Conservation (phyloP, 2,888 invertebrate genomes). For the Eupithecia inturbata region DNA sequence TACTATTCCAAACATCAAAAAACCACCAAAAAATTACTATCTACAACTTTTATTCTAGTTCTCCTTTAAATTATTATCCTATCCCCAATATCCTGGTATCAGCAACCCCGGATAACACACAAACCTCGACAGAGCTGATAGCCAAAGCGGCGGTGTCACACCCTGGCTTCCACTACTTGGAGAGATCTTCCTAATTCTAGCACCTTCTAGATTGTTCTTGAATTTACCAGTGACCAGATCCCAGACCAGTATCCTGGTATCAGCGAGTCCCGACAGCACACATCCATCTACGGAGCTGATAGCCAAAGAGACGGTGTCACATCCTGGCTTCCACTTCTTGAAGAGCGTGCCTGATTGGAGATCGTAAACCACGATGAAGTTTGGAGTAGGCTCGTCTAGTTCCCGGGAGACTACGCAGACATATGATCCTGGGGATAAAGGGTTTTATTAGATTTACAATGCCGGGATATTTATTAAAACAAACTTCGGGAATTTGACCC, state of each 20-base stretch:
- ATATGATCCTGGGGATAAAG: slow-evolving; percentile 83
- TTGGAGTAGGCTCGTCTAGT: slow-evolving; percentile 89
- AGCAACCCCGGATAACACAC: slow-evolving; percentile 92
- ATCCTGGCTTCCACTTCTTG: slow-evolving; percentile 95
- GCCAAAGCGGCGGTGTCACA: slow-evolving; percentile 92
- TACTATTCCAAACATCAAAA: no score
- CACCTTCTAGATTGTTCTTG: background rate
- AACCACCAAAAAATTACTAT: no score
- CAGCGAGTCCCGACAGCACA: slow-evolving; percentile 92
- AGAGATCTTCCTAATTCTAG: slow-evolving; percentile 69
- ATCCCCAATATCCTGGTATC: slow-evolving; percentile 92
- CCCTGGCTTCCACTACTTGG: slow-evolving; percentile 96
- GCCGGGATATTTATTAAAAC: no score
- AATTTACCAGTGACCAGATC: slow-evolving; percentile 90
- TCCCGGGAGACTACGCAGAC: slow-evolving; percentile 87
- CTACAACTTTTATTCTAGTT: no score
- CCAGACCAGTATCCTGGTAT: slow-evolving; percentile 93
- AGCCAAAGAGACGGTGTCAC: slow-evolving; percentile 92
- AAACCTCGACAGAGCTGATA: slow-evolving; percentile 92
- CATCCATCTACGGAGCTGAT: slow-evolving; percentile 93
- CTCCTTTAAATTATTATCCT: no score
- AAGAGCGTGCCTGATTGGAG: slow-evolving; percentile 94
- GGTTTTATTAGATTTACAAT: background rate
- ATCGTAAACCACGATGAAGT: slow-evolving; percentile 96
- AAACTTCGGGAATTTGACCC: no score